phyloP scores from a whole-genome alignment of 2,888 invertebrate genomes.

The Drosophila meridiana region DNA sequence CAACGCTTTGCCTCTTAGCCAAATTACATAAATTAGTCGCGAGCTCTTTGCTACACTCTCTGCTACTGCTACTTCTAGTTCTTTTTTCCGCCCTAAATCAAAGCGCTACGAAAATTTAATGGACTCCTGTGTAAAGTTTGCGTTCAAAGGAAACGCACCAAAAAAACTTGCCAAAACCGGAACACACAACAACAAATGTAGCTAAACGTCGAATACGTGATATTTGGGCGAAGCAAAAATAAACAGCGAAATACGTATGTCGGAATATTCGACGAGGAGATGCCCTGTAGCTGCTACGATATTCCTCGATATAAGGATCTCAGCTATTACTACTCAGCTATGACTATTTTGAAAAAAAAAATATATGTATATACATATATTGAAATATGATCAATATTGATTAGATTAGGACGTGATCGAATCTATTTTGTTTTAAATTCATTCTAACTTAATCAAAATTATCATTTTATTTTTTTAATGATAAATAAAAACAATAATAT shows the following conservation, averaged over 20 bases:
- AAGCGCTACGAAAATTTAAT: slow-evolving; percentile 73
- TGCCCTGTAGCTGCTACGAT: not conserved
- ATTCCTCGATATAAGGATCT: too few species aligned
- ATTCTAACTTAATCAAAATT: too few species aligned
- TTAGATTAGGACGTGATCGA: too few species aligned
- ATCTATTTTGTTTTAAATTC: too few species aligned
- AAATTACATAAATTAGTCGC: slow-evolving; percentile 79
- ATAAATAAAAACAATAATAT: too few species aligned
- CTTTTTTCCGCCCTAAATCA: slow-evolving; percentile 56
- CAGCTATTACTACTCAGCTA: too few species aligned
- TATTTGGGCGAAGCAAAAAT: slow-evolving; percentile 30
- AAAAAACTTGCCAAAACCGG: slow-evolving; percentile 18
- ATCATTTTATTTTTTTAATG: too few species aligned
- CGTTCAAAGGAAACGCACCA: slow-evolving; percentile 56
- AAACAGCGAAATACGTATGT: not conserved
- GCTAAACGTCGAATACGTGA: slow-evolving; percentile 54
- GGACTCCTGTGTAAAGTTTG: slow-evolving; percentile 76
- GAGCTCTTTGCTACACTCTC: slow-evolving; percentile 14
- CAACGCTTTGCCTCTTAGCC: slow-evolving; percentile 69
- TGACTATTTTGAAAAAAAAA: too few species aligned
- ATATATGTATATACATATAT: too few species aligned
- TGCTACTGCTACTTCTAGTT: not conserved
- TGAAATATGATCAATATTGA: too few species aligned
- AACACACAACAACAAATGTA: slow-evolving; percentile 52
- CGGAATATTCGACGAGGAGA: not conserved